Conservation (phyloP, 2,888 invertebrate species). For the Chloroclystis v-ata region DNA sequence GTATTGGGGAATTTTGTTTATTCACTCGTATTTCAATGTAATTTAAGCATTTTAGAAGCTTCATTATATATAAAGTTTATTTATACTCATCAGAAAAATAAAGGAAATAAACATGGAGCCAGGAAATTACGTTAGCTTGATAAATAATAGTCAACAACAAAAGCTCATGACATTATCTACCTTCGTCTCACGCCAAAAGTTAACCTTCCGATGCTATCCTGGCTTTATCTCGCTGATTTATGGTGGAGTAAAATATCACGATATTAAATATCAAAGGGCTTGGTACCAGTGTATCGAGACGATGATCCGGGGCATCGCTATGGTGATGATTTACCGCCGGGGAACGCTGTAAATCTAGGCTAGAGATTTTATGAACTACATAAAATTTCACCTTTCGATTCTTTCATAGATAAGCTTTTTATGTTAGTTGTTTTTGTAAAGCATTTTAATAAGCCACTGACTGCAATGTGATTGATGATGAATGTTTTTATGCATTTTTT, state of each 20-base stretch:
- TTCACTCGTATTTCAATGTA: no score
- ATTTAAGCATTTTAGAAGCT: no score
- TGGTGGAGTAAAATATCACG: conserved; percentile 43
- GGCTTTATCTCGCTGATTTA: conserved; percentile 38
- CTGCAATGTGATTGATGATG: no score
- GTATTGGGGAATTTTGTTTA: no score
- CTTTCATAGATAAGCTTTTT: background rate
- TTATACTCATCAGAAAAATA: no score
- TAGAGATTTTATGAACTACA: conserved; percentile 15
- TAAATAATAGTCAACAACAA: background rate
- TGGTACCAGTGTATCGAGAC: conserved; percentile 21
- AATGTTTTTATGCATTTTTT: no score
- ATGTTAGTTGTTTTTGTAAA: background rate
- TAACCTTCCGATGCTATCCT: conserved; percentile 37
- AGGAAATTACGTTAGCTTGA: no score
- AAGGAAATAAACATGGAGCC: no score
- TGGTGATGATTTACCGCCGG: conserved; percentile 36
- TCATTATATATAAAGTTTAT: no score
- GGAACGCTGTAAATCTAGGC: conserved; percentile 34
- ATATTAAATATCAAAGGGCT: conserved; percentile 48
- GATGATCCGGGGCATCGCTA: conserved; percentile 23
- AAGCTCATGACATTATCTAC: conserved; percentile 11
- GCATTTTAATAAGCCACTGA: no score
- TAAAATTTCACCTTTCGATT: background rate
- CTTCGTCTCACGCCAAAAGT: conserved; percentile 14